A percentile compares a stretch with the other conserved stretches of the same genome.
Conservation (phyloP, 2,888 invertebrate genomes). For the Notocelia uddmanniana region DNA sequence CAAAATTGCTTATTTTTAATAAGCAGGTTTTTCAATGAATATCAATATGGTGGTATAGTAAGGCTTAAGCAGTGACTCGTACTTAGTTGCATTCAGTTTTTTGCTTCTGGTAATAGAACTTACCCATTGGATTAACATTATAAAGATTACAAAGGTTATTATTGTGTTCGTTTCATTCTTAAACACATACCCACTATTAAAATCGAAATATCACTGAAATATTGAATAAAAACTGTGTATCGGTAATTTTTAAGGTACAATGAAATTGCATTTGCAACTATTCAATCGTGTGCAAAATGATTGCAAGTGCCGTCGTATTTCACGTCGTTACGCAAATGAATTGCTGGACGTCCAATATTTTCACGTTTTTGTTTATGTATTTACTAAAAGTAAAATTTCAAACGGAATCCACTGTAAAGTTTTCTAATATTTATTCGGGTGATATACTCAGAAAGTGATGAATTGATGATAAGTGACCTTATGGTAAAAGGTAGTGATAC, state of each 20-base stretch:
- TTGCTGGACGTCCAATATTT: neutral
- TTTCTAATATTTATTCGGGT: constrained; percentile 1
- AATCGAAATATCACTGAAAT: neutral
- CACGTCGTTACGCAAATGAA: neutral
- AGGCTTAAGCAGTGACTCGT: no score
- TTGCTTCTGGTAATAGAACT: no score
- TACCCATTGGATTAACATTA: no score
- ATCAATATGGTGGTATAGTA: no score
- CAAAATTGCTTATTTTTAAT: no score
- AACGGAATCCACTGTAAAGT: neutral
- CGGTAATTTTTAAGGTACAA: constrained; percentile 5
- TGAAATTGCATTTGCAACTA: constrained; percentile 10
- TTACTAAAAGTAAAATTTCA: neutral
- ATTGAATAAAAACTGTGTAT: neutral
- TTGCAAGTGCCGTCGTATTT: constrained; percentile 9
- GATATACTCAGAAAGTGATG: neutral
- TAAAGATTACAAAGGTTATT: no score
- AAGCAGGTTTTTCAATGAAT: no score
- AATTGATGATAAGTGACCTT: no score
- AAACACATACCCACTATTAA: no score
- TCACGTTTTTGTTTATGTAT: neutral
- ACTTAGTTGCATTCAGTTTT: no score
- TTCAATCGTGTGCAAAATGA: constrained; percentile 15
- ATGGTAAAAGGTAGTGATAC: no score
- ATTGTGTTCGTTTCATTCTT: no score